phyloP scores from a whole-genome alignment of 2,888 invertebrate species.

The Augiades crinisus region DNA sequence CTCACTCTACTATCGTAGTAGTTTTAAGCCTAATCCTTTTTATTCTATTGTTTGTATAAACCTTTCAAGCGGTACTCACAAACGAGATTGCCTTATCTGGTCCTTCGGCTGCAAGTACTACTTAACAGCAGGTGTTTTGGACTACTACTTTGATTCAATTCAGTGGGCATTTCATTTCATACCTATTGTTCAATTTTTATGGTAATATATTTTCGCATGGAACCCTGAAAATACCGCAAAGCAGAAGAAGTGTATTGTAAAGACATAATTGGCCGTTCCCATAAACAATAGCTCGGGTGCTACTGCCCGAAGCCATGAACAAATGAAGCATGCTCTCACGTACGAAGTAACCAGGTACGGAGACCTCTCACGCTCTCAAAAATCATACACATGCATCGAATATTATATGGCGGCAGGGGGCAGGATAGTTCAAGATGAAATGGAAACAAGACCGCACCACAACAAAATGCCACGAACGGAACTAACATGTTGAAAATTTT shows the following conservation, averaged over 20 bases:
- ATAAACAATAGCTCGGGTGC: constrained; percentile 68
- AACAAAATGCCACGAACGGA: constrained; percentile 57
- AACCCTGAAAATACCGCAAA: constrained; percentile 44
- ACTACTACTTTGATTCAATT: too few species aligned
- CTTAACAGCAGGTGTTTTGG: too few species aligned
- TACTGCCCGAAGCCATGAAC: constrained; percentile 59
- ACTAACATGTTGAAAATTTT: constrained; percentile 55
- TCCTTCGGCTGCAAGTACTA: too few species aligned
- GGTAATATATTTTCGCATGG: neutral
- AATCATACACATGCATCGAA: constrained; percentile 1
- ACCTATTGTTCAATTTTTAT: too few species aligned
- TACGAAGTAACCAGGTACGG: constrained; percentile 46
- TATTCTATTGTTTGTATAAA: too few species aligned
- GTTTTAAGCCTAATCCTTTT: too few species aligned
- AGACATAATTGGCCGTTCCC: constrained; percentile 69
- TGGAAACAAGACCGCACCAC: constrained; percentile 46
- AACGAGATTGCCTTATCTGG: too few species aligned
- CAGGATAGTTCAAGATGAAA: constrained; percentile 37
- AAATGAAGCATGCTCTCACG: constrained; percentile 73
- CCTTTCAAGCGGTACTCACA: too few species aligned
- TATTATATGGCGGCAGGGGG: constrained; percentile 22
- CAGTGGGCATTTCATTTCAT: too few species aligned
- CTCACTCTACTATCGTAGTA: too few species aligned
- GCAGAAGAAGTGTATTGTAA: constrained; percentile 58
- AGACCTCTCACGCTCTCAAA: constrained; percentile 37